Base-by-base conservation (phyloP, 2,888 invertebrate species). In the Yponomeuta cagnagella region DNA sequence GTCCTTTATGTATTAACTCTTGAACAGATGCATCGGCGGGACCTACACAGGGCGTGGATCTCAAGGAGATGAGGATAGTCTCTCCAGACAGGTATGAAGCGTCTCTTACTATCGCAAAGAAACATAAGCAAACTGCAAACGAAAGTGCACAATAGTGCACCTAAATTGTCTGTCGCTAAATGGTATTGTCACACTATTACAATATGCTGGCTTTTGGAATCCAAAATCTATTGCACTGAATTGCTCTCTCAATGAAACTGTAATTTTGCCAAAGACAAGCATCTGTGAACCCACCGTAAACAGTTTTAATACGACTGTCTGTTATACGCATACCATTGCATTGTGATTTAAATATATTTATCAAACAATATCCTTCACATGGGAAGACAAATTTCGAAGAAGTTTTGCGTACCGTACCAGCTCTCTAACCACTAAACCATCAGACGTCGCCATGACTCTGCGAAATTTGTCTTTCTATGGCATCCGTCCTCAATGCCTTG, bases 1-100 rank as follows among this genome's bases (percentile, higher is more conserved):
- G 43, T 43, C 43, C 43, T 43, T 43, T 58, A 58, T 15, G 12
- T 58, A 15, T 30, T 65, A 8, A 65, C 12, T 65, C n/a, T 65
- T 65, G n/a, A 12, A 12, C 74, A 93, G 93, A 76, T 95, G 95
- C 82, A 95, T 95, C 76, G 94, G 95, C 70, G 94, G 94, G 12
- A 90, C 93, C 1, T 94, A 92, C 79, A 88, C 93, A 9, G 88
- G 87, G 37, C 90, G 93, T 68, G 91, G 86, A 73, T 90, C 90
- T 2, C 89, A 89, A 77, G 92, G 91, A 1, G 94, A 94, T 74
- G 95, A 94, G 81, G 95, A 95, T 74, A 94, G 93, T 76, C 83
- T 93, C 48, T 93, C 93, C 0, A 88, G 93, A 83, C 93, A 91
- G 92, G 93, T 89, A 88, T 77, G 70, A 15, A 64, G 10, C 43